Conservation (phyloP, 2,797 vertebrate species). For the Parauchenoglanis ngamensis region DNA sequence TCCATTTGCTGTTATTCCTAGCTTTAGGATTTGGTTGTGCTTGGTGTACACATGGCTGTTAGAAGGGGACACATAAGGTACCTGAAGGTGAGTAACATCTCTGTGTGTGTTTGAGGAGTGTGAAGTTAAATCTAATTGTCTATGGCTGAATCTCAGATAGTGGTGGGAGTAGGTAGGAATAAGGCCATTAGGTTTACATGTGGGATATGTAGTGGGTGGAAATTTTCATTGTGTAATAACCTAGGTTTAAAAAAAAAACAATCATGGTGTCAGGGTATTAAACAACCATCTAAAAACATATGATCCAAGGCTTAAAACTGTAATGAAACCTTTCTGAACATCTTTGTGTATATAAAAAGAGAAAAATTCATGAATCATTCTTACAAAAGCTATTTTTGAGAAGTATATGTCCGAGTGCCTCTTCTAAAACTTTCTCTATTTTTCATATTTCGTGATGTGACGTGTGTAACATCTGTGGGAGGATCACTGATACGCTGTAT, state of each 20-base stretch:
- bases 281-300: background rate
- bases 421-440: background rate
- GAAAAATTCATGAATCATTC: no score
- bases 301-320: background rate
- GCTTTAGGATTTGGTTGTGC: slow-evolving; percentile 45
- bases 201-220: background rate
- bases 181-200: background rate
- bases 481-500: background rate
- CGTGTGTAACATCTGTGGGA: background rate
- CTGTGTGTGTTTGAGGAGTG: background rate
- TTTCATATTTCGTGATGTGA: background rate
- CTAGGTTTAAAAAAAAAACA: background rate
- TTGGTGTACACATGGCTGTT: slow-evolving; percentile 72
- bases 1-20: slow-evolving; percentile 38
- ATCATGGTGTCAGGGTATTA: background rate
- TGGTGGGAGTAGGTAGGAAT: background rate
- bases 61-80: slow-evolving; percentile 81
- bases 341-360: no score
- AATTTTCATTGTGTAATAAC: background rate
- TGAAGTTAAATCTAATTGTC: background rate
- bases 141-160: background rate
- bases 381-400: background rate
- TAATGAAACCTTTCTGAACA: background rate
- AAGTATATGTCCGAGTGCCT: background rate
- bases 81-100: slow-evolving; percentile 74